phyloP scores from a whole-genome alignment of 2,113 vertebrate species.

The Spea bombifrons region DNA sequence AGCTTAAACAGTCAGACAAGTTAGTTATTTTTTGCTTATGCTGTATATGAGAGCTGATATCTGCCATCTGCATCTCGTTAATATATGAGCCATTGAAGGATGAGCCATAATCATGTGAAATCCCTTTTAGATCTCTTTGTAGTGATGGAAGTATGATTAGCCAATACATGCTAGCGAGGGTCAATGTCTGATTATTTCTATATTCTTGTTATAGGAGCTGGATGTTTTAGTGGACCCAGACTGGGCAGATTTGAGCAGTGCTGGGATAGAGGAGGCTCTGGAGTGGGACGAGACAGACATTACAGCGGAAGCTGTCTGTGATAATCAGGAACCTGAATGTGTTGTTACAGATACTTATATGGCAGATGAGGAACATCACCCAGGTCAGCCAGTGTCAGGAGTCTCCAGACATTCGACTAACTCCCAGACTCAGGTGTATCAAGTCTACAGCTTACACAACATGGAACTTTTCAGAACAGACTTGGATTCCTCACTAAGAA shows the following conservation, averaged over 20 bases:
- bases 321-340: constrained; percentile 62
- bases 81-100: no score
- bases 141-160: background rate
- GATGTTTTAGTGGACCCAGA: constrained; percentile 82
- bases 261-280: constrained; percentile 78
- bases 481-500: constrained; percentile 63
- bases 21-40: no score
- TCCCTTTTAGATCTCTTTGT: background rate
- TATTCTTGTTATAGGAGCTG: constrained; percentile 65
- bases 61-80: no score
- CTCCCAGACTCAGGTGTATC: constrained; percentile 73
- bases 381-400: background rate
- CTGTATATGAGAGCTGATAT: no score
- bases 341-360: background rate
- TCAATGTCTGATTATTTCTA: background rate
- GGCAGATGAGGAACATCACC: background rate
- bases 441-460: constrained; percentile 85
- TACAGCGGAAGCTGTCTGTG: constrained; percentile 76
- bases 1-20: no score
- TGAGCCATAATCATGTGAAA: background rate
- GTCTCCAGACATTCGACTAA: constrained; percentile 52
- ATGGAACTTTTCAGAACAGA: constrained; percentile 75
- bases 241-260: constrained; percentile 78
- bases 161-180: background rate
- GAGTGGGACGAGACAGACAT: constrained; percentile 98